These are phyloP conservation scores for Exephanes ischioxanthus DNA, from an alignment of 2,888 invertebrate genomes.

Conservation along the genomic window DNA sequence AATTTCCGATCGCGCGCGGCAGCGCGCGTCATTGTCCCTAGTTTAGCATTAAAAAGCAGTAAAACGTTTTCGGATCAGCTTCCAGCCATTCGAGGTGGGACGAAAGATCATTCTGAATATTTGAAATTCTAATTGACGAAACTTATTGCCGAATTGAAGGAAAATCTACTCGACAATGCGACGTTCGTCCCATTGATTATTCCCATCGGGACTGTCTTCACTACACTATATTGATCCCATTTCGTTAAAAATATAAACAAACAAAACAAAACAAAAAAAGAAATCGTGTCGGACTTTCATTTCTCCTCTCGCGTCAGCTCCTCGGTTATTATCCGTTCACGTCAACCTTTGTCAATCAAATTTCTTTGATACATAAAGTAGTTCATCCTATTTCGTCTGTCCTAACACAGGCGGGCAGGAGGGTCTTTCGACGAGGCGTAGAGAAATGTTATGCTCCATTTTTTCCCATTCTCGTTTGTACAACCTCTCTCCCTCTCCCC, in stretches of 20 bases:
- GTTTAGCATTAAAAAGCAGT: constrained; percentile 1
- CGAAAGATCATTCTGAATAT: background rate
- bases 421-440: background rate
- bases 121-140: background rate
- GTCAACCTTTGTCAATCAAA: constrained; percentile 14
- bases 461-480: constrained; percentile 9
- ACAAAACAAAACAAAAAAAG: background rate
- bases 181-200: background rate
- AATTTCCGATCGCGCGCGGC: no score
- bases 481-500: background rate
- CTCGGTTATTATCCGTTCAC: background rate
- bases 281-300: background rate
- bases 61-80: background rate
- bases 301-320: background rate
- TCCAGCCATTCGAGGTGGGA: background rate
- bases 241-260: background rate
- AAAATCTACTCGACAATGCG: background rate
- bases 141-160: background rate
- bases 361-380: background rate
- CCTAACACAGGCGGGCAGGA: background rate
- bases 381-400: background rate
- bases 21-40: no score
- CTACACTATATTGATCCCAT: background rate
- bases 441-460: constrained; percentile 15
- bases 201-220: background rate